Evolutionary conservation across 2,797 vertebrate species (phyloP).

Genomic region (Vespertilio murinus): DNA sequence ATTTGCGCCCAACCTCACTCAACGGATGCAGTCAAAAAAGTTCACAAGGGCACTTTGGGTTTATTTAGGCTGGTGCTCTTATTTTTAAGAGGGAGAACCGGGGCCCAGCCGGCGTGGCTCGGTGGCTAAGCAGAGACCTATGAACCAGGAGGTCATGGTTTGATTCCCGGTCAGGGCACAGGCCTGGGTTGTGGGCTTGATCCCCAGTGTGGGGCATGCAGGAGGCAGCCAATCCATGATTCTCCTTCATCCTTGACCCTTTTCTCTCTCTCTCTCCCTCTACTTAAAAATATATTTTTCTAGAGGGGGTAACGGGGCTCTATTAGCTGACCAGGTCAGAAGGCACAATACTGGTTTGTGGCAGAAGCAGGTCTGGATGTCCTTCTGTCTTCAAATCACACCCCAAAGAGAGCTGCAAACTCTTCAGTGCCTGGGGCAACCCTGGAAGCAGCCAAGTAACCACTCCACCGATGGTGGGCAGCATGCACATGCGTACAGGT

Average conservation of each 20-base stretch:
- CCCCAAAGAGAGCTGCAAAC: neutral
- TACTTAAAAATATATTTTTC: too few species aligned
- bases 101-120: too few species aligned
- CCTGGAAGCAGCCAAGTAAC: neutral
- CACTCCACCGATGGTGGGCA: neutral
- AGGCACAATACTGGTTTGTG: neutral
- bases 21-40: neutral
- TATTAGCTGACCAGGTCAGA: neutral
- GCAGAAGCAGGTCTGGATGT: neutral
- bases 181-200: too few species aligned
- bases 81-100: neutral
- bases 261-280: too few species aligned
- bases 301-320: neutral
- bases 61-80: neutral
- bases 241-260: too few species aligned
- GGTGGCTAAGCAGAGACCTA: too few species aligned
- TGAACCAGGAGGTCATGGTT: too few species aligned
- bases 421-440: neutral
- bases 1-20: neutral
- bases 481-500: rapidly evolving
- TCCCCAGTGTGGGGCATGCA: too few species aligned
- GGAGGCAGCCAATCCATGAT: too few species aligned
- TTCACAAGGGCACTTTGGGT: too few species aligned
- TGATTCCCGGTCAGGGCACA: too few species aligned
- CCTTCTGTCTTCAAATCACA: neutral